Conservation (phyloP, 1,140 invertebrate species). For the Drosophila tani region DNA sequence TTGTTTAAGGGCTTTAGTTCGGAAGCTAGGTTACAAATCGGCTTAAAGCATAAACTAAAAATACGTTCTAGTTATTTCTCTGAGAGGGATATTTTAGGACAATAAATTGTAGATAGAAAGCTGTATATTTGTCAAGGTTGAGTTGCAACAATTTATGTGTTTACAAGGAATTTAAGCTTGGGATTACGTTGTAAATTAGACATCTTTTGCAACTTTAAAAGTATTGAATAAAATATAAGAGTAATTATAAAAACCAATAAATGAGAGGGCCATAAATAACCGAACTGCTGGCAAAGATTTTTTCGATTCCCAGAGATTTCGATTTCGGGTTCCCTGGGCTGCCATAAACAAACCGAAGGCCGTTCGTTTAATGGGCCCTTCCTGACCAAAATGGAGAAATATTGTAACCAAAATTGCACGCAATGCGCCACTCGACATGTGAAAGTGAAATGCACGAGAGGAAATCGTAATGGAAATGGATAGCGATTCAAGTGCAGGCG, state of each 20-base stretch:
- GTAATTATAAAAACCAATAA: slow-evolving; percentile 7
- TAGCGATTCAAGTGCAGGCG: slow-evolving; percentile 29
- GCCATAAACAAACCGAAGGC: slow-evolving; percentile 29
- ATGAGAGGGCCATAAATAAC: slow-evolving; percentile 26
- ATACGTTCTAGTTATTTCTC: background rate
- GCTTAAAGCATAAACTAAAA: background rate
- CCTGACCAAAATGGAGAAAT: slow-evolving; percentile 17
- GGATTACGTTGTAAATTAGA: background rate
- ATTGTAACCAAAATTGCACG: slow-evolving; percentile 52
- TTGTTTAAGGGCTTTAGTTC: background rate
- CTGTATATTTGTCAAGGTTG: background rate
- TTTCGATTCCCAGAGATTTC: slow-evolving; percentile 17
- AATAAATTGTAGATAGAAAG: background rate
- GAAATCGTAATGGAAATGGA: slow-evolving; percentile 41
- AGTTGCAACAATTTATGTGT: background rate
- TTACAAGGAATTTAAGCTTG: background rate
- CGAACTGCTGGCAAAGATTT: slow-evolving; percentile 1
- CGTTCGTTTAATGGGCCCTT: slow-evolving; percentile 9
- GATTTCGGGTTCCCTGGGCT: slow-evolving; percentile 19
- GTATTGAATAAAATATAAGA: background rate
- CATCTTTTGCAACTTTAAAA: background rate
- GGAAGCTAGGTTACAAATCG: background rate
- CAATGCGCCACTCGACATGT: slow-evolving; percentile 44
- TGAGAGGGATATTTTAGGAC: background rate
- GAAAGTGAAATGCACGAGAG: slow-evolving; percentile 29